These are phyloP conservation scores for Clarias gariepinus DNA, from an alignment of 2,113 vertebrate species.

Conservation along the genomic window DNA sequence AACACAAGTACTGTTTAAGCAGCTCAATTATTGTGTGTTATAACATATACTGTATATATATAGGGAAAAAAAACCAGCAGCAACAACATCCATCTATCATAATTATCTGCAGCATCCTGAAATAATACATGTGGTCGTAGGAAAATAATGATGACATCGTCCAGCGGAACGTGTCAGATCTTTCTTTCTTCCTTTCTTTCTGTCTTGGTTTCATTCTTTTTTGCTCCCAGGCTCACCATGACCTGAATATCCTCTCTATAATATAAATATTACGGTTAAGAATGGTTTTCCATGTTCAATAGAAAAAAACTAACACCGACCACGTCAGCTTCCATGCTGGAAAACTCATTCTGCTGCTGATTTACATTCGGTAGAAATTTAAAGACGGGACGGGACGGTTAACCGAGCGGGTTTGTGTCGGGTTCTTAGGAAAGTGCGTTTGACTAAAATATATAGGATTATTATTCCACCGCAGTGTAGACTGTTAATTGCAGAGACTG, in stretches of 20 bases:
- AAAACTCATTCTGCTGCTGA: slow-evolving; percentile 19
- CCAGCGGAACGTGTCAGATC: too few relatives aligned
- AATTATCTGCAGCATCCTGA: neutral
- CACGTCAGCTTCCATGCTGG: neutral
- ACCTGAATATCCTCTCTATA: neutral
- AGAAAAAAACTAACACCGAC: neutral
- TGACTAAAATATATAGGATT: slow-evolving; percentile 8
- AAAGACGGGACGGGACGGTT: neutral
- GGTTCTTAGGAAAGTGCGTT: neutral
- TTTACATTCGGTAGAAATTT: neutral
- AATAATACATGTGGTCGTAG: neutral
- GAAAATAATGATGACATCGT: neutral
- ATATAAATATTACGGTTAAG: neutral
- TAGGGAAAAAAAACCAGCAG: too few relatives aligned
- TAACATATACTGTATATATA: too few relatives aligned
- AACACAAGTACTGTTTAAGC: neutral
- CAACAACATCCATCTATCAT: neutral
- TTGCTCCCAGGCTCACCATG: neutral
- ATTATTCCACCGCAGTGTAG: neutral
- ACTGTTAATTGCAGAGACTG: slow-evolving; percentile 24
- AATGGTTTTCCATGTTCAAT: slow-evolving; percentile 1
- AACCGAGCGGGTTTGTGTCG: neutral
- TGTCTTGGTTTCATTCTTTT: neutral
- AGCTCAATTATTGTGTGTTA: neutral
- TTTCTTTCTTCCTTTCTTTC: neutral